Evolutionary conservation across 2,797 vertebrate genomes (phyloP), one percentile per base, ranked within the genome.

Genomic region (Scyliorhinus canicula): DNA sequence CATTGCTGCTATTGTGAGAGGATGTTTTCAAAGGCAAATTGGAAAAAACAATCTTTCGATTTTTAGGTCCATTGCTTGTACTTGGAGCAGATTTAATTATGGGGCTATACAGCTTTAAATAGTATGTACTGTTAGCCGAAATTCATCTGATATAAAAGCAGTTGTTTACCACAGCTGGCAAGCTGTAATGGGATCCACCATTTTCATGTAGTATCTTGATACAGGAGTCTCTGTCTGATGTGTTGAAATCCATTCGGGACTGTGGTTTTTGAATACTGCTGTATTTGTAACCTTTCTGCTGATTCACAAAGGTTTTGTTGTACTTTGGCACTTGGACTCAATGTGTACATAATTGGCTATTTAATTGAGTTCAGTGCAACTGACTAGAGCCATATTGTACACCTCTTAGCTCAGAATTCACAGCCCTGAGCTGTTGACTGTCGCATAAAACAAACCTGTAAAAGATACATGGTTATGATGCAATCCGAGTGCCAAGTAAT

Each of bases 151-250:
- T 94, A 2, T 21, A n/a, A 67, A 74, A 94, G 47, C 47, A 94
- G 11, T 94, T 94, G 47, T 74, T 94, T 94, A 52, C 67, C 44
- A 3, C 67, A 94, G 93, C 47, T 94, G 93, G 44, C 28, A 24
- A 71, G 31, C 44, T 74, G 24, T 93, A 26, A 93, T 93, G 40
- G 40, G 40, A 69, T 93, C 63, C 4, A 50, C 63, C 91, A 50
- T 47, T 67, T 93, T 67, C 24, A 44, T 47, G 91, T 67, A 35
- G 31, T 93, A 47, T 63, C 60, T 40, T 24, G 9, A 44, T 47
- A 28, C 40, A 67, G 19, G 19, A 47, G n/a, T 26, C 57, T 93
- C 67, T 93, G 90, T 63, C 31, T 67, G 16, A 8, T 24, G 60
- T 55, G 16, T 67, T 93, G 12, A 67, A 93, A 93, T 93, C 19